Evolutionary conservation across 2,797 vertebrate species (phyloP), one percentile per base, ranked within the genome.

Genomic region (Pogonophryne albipinna): DNA sequence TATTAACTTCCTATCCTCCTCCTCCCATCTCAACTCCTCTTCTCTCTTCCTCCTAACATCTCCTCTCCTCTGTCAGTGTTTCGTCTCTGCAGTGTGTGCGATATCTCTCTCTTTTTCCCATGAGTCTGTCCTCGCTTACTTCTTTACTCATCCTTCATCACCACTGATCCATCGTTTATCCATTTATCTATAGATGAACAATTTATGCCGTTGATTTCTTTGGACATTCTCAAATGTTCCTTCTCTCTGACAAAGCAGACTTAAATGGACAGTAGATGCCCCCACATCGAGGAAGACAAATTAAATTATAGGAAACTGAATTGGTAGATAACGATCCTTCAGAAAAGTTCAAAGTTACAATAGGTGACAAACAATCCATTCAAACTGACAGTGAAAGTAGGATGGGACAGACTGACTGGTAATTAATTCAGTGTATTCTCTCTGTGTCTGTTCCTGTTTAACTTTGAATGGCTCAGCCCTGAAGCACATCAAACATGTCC

Each of bases 1-100:
- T 78, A 83, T 87, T 89, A 73, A 78, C 74, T 59, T 71, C 71
- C 51, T 68, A 45, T 27, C 23, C 23, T 58, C 55, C 46, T 51
- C 76, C 41, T 50, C 38, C 20, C 66, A 72, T 67, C 51, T 62
- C 62, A 46, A 9, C 23, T 2, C 16, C 45, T 55, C 16, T 42
- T 10, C 19, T 53, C 23, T 59, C 62, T 62, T 63, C 46, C 42
- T 49, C 23, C 69, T 51, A 15, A 62, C 60, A 64, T 60, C 52
- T 20, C 52, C 27, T 66, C 59, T 56, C 56, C 23, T 53, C 52
- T 69, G 38, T 83, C 60, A 73, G 49, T 58, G 34, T 79, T 80
- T 59, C 46, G 27, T 76, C 52, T 56, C 69, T 78, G 49, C 58
- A 41, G 58, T 51, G 34, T 47, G 42, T 55, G 68, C 5, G 16